Base-by-base conservation (phyloP, 2,113 vertebrate genomes). In the Delphinapterus leucas region DNA sequence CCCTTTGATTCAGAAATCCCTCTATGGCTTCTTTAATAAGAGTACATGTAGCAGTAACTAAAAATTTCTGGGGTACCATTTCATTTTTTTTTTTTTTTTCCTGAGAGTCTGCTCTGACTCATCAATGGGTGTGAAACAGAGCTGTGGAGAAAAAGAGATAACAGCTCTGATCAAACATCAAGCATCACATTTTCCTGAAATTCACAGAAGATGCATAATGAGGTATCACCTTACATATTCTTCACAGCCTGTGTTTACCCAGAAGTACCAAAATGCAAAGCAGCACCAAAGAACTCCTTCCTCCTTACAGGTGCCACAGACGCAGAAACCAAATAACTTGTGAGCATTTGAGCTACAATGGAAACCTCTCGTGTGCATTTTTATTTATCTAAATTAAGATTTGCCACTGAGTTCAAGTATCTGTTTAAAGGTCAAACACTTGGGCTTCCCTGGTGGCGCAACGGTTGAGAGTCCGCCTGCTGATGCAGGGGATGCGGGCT, bases 341-440 rank as follows among this genome's bases (percentile, higher is more conserved):
- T 31, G 49, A 90, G 86, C 23, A 11, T 85, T 53, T 88, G 63
- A 95, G 68, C 12, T 18, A 73, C 60, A 63, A 33, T 49, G 25
- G 60, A 88, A 97, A 95, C 20, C 26, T 85, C 53, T 65, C 26
- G 3, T 49, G 60, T 38, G 47, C 44, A 67, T 86, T 94, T 95
- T 79, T 92, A 85, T 77, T 92, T 92, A 73, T 86, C 92, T 80
- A 82, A 95, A 67, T 77, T 73, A 95, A 94, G 85, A 86, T 86
- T 93, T 88, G 53, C 61, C 70, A 81, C 33, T 1, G 13, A 94
- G 86, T 95, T 95, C 67, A 55, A 92, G 93, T 61, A 93, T 93
- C 86, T 92, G 77, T 67, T 95, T 92, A 83, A 95, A 91, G 74
- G 94, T 97, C 55, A 74, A 87, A 91, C 93, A 73, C 28, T 83